phyloP scores from a whole-genome alignment of 2,113 vertebrate genomes.

The Cyprinodon tularosa region DNA sequence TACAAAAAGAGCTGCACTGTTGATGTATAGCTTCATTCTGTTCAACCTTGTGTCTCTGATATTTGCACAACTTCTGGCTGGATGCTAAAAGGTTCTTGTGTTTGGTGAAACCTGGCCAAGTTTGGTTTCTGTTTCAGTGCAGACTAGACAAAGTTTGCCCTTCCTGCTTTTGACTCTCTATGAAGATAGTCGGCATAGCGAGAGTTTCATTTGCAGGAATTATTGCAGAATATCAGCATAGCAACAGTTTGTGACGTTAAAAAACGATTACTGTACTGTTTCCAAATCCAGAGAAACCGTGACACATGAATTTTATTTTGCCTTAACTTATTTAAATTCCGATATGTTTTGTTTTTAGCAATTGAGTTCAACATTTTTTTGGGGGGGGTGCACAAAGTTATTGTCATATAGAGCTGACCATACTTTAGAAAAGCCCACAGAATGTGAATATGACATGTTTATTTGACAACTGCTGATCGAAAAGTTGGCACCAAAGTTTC shows the following conservation, averaged over 20 bases:
- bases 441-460: not conserved
- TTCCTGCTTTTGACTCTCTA: not conserved
- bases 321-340: not conserved
- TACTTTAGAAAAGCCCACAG: not conserved
- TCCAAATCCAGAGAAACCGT: not conserved
- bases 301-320: not conserved
- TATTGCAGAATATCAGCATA: not conserved
- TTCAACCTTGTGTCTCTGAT: not conserved
- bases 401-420: not conserved
- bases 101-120: not conserved
- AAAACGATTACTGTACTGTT: not conserved
- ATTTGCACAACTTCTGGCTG: not conserved
- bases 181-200: not conserved
- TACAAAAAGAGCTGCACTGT: slow-evolving; percentile 20
- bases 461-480: not conserved
- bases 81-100: not conserved
- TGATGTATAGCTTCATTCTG: not conserved
- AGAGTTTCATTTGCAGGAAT: not conserved
- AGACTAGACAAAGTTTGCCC: not conserved
- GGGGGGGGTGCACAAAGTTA: not conserved
- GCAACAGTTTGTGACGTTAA: not conserved
- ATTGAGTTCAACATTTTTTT: no score
- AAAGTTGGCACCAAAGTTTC: not conserved
- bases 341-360: not conserved
- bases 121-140: not conserved